A percentile compares a stretch with the other conserved stretches of the same genome.
Evolutionary conservation across 2,113 vertebrate genomes (phyloP).

Genomic region (Rallus limicola): DNA sequence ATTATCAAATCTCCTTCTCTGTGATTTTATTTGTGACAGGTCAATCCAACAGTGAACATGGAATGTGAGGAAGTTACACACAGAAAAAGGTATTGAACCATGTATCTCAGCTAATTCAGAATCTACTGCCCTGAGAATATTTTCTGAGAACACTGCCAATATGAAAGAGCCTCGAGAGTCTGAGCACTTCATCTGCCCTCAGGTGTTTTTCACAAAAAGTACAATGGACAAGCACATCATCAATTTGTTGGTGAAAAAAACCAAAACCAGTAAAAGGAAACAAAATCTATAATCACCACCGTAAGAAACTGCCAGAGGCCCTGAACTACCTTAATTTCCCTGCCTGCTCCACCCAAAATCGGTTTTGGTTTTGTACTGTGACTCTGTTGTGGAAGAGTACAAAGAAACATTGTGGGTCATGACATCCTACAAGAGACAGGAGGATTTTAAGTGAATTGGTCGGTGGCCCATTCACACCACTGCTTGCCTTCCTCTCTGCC

Average conservation of each 20-base stretch:
- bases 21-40: not conserved
- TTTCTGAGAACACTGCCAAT: not conserved
- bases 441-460: not conserved
- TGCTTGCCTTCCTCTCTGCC: not conserved
- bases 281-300: not conserved
- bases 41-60: not conserved
- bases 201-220: not conserved
- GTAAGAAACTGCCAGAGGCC: not conserved
- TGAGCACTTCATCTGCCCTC: not conserved
- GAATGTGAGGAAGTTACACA: not conserved
- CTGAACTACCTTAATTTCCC: not conserved
- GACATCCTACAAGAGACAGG: not conserved
- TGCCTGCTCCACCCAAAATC: accelerated
- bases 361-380: not conserved
- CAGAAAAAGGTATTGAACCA: not conserved
- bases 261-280: not conserved
- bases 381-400: not conserved
- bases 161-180: not conserved
- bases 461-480: not conserved
- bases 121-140: not conserved
- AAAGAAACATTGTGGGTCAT: not conserved
- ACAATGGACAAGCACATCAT: not conserved
- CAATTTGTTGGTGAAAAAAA: accelerated
- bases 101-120: not conserved
- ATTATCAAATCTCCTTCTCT: not conserved